These are phyloP conservation scores for Arrhamphus sclerolepis DNA, from an alignment of 2,797 vertebrate genomes.

Conservation along the genomic window DNA sequence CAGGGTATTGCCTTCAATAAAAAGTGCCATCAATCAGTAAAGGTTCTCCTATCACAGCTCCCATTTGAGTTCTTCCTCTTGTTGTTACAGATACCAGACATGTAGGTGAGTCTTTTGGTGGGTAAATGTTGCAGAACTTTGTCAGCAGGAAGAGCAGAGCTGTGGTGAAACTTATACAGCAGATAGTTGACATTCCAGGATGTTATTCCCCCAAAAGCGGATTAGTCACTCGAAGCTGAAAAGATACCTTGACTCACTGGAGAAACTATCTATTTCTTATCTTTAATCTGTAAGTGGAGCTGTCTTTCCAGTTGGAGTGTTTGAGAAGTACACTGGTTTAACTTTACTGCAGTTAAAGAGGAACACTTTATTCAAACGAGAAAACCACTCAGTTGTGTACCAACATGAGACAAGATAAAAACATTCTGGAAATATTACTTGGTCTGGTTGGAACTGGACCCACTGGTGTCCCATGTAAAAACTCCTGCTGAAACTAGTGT, in stretches of 20 bases:
- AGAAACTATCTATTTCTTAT: slow-evolving; percentile 11
- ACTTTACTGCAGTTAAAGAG: neutral
- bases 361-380: neutral
- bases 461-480: slow-evolving; percentile 48
- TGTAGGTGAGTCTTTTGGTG: neutral
- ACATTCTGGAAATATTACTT: slow-evolving; percentile 29
- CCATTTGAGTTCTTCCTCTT: neutral
- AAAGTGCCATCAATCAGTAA: neutral
- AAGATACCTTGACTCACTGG: slow-evolving; percentile 23
- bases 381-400: slow-evolving; percentile 20
- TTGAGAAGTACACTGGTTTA: neutral
- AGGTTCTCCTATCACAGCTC: neutral
- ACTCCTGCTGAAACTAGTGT: slow-evolving; percentile 32
- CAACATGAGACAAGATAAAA: slow-evolving; percentile 16
- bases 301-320: neutral
- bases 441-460: slow-evolving; percentile 1
- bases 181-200: slow-evolving; percentile 16
- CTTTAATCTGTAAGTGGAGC: slow-evolving; percentile 16
- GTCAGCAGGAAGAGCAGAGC: slow-evolving; percentile 9
- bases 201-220: slow-evolving; percentile 24
- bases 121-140: slow-evolving; percentile 5
- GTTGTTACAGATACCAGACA: neutral
- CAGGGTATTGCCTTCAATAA: no score
- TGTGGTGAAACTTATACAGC: slow-evolving; percentile 25
- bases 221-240: slow-evolving; percentile 8